These are phyloP conservation scores for Baronia brevicornis DNA, from an alignment of 2,888 invertebrate species.

Conservation along the genomic window DNA sequence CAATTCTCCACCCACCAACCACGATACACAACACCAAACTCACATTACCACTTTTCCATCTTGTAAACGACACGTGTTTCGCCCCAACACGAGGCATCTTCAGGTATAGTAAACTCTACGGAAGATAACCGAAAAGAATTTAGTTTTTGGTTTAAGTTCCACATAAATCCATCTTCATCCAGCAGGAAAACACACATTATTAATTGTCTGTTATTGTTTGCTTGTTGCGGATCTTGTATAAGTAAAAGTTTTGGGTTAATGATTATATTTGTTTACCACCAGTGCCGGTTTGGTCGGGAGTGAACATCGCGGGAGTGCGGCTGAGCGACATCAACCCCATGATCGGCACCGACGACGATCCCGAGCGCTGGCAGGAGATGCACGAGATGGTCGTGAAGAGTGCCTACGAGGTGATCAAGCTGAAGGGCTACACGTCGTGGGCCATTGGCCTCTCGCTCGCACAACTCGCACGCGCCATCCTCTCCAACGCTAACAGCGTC, in stretches of 20 bases:
- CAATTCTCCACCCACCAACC: no score
- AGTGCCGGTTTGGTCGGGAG: slow-evolving; percentile 96
- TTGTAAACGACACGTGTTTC: no score
- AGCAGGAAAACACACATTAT: no score
- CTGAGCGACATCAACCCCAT: slow-evolving; percentile 85
- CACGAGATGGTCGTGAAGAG: slow-evolving; percentile 88
- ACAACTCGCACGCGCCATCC: slow-evolving; percentile 80
- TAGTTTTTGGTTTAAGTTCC: no score
- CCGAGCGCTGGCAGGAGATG: slow-evolving; percentile 85
- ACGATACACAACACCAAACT: no score
- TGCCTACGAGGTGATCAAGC: slow-evolving; percentile 90
- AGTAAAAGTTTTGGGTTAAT: background rate
- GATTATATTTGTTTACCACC: slow-evolving; percentile 18
- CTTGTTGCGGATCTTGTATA: background rate
- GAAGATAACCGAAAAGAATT: no score
- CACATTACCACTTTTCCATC: no score
- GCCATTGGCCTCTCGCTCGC: slow-evolving; percentile 89
- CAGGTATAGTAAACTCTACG: no score
- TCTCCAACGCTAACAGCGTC: slow-evolving; percentile 83
- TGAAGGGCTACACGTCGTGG: slow-evolving; percentile 95
- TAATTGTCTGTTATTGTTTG: background rate
- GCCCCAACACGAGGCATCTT: no score
- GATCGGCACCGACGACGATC: slow-evolving; percentile 82
- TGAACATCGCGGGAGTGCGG: slow-evolving; percentile 92
- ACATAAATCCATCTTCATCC: no score